Conservation (phyloP, 2,797 vertebrate species). For the Nyctibius grandis region DNA sequence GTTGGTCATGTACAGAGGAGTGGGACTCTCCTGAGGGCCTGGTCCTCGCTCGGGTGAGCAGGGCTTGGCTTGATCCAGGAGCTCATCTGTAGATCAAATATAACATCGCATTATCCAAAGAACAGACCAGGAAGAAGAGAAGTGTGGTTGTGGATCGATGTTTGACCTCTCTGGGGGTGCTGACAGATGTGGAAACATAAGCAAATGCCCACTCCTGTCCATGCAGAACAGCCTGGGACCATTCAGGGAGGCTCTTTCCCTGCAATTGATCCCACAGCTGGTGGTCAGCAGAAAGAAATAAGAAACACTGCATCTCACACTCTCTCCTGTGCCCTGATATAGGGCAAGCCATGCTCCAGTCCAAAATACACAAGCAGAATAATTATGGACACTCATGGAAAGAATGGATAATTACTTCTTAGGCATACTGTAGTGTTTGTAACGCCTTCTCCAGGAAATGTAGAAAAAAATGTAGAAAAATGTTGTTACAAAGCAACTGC, state of each 20-base stretch:
- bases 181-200: background rate
- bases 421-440: background rate
- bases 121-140: background rate
- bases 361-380: background rate
- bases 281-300: background rate
- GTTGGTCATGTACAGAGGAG: background rate
- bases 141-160: accelerated
- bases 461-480: background rate
- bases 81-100: background rate
- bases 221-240: background rate
- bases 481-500: background rate
- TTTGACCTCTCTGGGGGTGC: background rate
- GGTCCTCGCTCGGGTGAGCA: accelerated
- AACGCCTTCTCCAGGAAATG: background rate
- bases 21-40: background rate
- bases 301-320: background rate
- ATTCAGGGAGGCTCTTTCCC: background rate
- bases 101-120: background rate
- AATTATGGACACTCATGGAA: background rate
- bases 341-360: background rate
- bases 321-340: background rate
- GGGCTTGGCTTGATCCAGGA: background rate
- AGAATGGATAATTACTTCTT: background rate
- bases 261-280: background rate
- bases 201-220: background rate